Evolutionary conservation across 1,140 invertebrate genomes (phyloP).

Genomic region (Ceratina japonica): DNA sequence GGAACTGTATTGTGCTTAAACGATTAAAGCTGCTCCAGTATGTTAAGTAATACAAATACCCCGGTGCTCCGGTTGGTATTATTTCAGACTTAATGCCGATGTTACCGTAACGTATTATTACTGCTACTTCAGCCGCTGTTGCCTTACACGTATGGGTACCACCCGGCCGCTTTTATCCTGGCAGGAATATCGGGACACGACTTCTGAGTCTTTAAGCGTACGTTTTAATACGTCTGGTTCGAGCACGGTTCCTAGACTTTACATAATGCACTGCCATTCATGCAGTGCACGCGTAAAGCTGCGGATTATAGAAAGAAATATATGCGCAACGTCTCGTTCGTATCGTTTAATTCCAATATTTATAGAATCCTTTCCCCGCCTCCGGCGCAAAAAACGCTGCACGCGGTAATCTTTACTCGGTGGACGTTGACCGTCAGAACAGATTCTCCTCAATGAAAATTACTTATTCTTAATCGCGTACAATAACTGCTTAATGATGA

Average conservation of each 20-base stretch:
- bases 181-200: slow-evolving; percentile 17
- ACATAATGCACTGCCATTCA: not conserved
- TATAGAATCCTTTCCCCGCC: slow-evolving; percentile 16
- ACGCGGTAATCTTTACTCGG: no score
- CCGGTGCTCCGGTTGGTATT: not conserved
- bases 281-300: not conserved
- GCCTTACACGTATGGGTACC: not conserved
- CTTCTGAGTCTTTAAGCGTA: slow-evolving; percentile 24
- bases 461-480: no score
- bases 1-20: not conserved
- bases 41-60: slow-evolving; percentile 21
- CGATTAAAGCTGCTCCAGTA: not conserved
- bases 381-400: not conserved
- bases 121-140: not conserved
- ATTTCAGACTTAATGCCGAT: slow-evolving; percentile 24
- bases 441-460: no score
- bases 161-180: not conserved
- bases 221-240: slow-evolving; percentile 14
- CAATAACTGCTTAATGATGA: no score
- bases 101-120: slow-evolving; percentile 16
- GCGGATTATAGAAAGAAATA: slow-evolving; percentile 33
- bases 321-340: slow-evolving; percentile 1
- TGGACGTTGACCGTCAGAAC: no score
- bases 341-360: slow-evolving; percentile 36
- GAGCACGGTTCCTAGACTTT: slow-evolving; percentile 9